phyloP scores from a whole-genome alignment of 1,140 invertebrate species.

The Lanistes nyassanus region DNA sequence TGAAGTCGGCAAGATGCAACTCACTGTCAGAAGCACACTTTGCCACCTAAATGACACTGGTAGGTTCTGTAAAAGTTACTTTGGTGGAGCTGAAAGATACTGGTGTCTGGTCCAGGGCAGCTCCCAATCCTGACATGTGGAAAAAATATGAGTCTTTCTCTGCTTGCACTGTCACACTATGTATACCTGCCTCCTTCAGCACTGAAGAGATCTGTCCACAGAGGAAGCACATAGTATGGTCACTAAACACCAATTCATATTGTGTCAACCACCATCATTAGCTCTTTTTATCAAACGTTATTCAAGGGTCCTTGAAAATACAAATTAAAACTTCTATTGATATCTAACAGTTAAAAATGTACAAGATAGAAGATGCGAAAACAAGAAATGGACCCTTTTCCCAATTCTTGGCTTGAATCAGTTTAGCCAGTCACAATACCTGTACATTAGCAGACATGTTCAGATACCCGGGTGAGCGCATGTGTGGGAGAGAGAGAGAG shows the following conservation, averaged over 20 bases:
- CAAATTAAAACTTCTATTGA: not conserved
- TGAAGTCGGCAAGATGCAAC: no score
- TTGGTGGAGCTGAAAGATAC: not conserved
- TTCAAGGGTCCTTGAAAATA: not conserved
- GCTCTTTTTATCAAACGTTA: not conserved
- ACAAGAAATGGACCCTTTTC: no score
- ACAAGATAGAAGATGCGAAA: no score
- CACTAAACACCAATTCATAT: not conserved
- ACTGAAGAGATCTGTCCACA: constrained; percentile 59
- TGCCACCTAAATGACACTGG: constrained; percentile 10
- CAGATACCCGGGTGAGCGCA: no score
- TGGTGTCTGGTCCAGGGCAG: constrained; percentile 25
- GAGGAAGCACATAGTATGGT: constrained; percentile 19
- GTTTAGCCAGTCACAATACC: no score
- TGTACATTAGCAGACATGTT: no score
- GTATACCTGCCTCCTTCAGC: constrained; percentile 63
- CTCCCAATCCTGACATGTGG: constrained; percentile 65
- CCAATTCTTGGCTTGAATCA: no score
- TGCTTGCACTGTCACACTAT: constrained; percentile 64
- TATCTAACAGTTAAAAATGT: no score
- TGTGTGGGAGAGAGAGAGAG: no score
- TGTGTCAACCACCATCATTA: not conserved
- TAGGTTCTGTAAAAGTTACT: constrained; percentile 2
- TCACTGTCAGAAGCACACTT: not conserved
- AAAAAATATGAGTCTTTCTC: constrained; percentile 67